Percentiles rank a stretch among this genome's conserved stretches.
phyloP scores from a whole-genome alignment of 2,113 vertebrate genomes.

The Rissa tridactyla region DNA sequence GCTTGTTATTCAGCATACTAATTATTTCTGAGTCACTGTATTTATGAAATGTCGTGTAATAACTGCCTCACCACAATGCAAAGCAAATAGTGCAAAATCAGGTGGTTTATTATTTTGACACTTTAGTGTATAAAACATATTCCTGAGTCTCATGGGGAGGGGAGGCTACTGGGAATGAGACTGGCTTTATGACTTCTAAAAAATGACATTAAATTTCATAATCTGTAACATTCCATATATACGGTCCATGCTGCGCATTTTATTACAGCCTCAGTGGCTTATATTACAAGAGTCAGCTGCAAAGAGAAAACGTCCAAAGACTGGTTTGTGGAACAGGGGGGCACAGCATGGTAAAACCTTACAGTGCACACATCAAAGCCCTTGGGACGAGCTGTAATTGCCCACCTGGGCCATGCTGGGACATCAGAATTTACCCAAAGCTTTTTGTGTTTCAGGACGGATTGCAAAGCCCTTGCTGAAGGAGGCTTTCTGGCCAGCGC shows the following conservation, averaged over 20 bases:
- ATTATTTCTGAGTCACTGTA: constrained; percentile 39
- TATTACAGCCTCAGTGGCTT: background rate
- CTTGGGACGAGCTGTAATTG: background rate
- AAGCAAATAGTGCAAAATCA: background rate
- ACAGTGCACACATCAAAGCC: background rate
- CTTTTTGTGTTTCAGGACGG: background rate
- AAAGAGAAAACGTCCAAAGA: background rate
- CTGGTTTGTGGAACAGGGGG: background rate
- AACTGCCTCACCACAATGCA: background rate
- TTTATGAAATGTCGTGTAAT: constrained; percentile 3
- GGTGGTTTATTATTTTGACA: background rate
- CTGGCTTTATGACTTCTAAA: constrained; percentile 29
- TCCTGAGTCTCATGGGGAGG: background rate
- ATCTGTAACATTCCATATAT: background rate
- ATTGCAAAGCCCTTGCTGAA: background rate
- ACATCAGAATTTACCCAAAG: background rate
- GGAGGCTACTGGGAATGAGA: background rate
- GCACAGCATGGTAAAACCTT: background rate
- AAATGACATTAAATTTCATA: background rate
- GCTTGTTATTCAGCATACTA: constrained; percentile 34
- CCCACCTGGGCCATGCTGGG: background rate
- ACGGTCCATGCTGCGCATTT: background rate
- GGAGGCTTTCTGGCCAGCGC: background rate
- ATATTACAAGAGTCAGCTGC: background rate
- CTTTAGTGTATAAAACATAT: constrained; percentile 15